Evolutionary conservation across 2,797 vertebrate genomes (phyloP).

Genomic region (Borostomias antarcticus): DNA sequence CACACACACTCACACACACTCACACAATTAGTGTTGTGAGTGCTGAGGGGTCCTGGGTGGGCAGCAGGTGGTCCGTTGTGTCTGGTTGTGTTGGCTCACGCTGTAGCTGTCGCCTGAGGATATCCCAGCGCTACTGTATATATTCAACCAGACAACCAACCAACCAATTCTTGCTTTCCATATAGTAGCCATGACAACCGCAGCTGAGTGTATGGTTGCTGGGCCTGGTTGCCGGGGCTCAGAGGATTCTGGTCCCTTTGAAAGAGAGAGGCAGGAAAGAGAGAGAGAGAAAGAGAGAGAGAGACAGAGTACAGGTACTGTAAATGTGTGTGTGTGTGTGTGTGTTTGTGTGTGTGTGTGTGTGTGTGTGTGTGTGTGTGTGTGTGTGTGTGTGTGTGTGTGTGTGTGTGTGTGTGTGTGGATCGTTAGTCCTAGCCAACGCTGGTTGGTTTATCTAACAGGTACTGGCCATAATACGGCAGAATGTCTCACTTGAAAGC

Average conservation of each 20-base stretch:
- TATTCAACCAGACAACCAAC: constrained; percentile 42
- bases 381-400: background rate
- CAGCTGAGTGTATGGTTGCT: constrained; percentile 55
- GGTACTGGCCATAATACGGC: no score
- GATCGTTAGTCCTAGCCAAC: no score
- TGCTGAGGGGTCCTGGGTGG: constrained; percentile 44
- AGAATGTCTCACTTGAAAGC: no score
- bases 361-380: background rate
- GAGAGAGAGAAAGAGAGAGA: background rate
- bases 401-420: no score
- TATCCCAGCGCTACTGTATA: constrained; percentile 48
- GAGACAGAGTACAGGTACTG: background rate
- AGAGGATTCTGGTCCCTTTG: constrained; percentile 38
- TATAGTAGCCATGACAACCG: constrained; percentile 77
- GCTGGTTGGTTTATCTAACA: no score
- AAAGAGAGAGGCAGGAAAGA: no score
- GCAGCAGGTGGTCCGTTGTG: constrained; percentile 60
- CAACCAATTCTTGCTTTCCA: constrained; percentile 46
- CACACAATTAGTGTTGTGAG: constrained; percentile 62
- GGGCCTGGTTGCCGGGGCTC: constrained; percentile 49
- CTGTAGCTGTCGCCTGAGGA: constrained; percentile 73
- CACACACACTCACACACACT: constrained; percentile 2
- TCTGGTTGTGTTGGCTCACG: no score
- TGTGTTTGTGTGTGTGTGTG: background rate
- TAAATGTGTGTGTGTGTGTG: constrained; percentile 18